These are phyloP conservation scores for Halichondria panicea DNA, from an alignment of 37 sponge, comb jelly and placozoan species.

Conservation along the genomic window DNA sequence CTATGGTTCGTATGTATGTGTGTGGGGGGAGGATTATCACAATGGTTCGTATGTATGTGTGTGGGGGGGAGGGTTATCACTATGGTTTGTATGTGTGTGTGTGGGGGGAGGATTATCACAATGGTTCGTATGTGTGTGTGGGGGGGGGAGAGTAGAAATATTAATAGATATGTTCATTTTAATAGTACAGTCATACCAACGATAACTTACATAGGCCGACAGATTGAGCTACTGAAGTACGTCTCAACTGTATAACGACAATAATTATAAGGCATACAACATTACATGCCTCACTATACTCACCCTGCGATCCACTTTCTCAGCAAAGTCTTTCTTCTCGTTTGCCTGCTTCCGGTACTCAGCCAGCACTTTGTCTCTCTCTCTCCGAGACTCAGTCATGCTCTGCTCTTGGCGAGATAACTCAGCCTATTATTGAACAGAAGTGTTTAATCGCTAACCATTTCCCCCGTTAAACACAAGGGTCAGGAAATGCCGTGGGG, in stretches of 20 bases:
- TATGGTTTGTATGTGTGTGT: too few species aligned
- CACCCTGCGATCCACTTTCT: constrained; percentile 92
- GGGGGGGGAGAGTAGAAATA: too few species aligned
- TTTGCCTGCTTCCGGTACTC: constrained; percentile 88
- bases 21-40: too few species aligned
- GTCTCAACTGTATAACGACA: constrained; percentile 8
- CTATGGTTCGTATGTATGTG: too few species aligned
- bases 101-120: too few species aligned
- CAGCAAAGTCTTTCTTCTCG: constrained; percentile 94
- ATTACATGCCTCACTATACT: not conserved
- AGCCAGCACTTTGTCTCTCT: constrained; percentile 81
- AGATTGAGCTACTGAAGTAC: constrained; percentile 6
- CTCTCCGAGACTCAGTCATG: constrained; percentile 67
- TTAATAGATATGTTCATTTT: too few species aligned
- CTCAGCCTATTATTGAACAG: constrained; percentile 51
- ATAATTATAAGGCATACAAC: not conserved
- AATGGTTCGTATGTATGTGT: too few species aligned
- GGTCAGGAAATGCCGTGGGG: too few species aligned
- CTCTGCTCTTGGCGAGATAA: constrained; percentile 71
- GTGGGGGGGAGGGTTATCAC: too few species aligned
- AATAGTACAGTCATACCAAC: too few species aligned
- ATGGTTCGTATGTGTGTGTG: too few species aligned
- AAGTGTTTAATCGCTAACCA: not conserved
- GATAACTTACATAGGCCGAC: constrained; percentile 40
- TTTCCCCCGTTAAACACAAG: too few species aligned